phyloP scores from a whole-genome alignment of 2,797 vertebrate species.

The Gadopsis marmoratus region DNA sequence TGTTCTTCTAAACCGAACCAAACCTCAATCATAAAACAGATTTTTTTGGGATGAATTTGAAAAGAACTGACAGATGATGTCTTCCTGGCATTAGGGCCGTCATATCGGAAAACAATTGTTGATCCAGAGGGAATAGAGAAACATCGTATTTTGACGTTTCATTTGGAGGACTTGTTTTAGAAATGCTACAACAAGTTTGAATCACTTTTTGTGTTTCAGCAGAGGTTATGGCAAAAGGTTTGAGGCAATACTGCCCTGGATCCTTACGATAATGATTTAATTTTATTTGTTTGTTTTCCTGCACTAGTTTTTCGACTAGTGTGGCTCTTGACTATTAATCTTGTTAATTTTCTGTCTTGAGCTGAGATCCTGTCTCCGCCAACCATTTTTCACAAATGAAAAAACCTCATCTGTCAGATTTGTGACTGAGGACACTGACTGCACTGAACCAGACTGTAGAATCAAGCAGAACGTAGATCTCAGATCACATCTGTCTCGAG shows the following conservation, averaged over 20 bases:
- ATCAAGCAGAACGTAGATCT: conserved; percentile 5
- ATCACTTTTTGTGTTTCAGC: background rate
- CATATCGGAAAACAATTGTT: too few species aligned
- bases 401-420: background rate
- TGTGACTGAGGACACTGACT: background rate
- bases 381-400: background rate
- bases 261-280: background rate
- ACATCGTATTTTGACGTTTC: too few species aligned
- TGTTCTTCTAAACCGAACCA: too few species aligned
- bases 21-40: background rate
- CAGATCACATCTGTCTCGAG: background rate
- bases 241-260: background rate
- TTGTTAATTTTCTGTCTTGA: background rate
- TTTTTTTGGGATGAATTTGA: too few species aligned
- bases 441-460: background rate
- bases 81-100: too few species aligned
- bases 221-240: background rate
- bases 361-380: background rate
- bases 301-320: background rate
- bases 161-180: too few species aligned
- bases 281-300: background rate
- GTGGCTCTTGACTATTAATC: background rate
- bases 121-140: too few species aligned
- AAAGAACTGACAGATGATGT: too few species aligned
- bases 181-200: too few species aligned